Evolutionary conservation across 2,113 vertebrate genomes (phyloP).

Genomic region (Menura novaehollandiae): DNA sequence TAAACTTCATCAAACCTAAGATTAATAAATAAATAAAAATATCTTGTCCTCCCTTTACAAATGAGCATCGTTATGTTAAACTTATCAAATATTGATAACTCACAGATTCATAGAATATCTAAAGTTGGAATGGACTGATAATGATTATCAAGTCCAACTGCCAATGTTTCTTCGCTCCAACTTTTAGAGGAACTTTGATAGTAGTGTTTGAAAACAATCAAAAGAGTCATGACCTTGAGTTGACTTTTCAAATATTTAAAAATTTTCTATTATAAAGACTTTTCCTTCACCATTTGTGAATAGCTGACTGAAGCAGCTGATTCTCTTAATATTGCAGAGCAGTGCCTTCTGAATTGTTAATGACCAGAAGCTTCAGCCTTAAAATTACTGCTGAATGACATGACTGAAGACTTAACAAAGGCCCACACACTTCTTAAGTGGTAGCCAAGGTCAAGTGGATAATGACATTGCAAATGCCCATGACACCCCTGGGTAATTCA

Average conservation of each 20-base stretch:
- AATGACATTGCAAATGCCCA: neutral
- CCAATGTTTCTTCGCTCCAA: neutral
- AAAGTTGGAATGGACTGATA: neutral
- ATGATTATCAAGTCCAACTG: neutral
- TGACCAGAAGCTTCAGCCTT: neutral
- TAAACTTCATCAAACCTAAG: neutral
- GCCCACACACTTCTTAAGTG: rapidly evolving
- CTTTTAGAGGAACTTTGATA: neutral
- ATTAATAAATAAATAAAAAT: neutral
- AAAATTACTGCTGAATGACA: neutral
- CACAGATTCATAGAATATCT: neutral
- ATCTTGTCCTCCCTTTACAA: neutral
- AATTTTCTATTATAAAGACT: neutral
- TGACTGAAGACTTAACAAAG: neutral
- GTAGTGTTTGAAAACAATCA: neutral
- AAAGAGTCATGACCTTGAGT: neutral
- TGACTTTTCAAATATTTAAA: neutral
- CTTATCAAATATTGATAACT: neutral
- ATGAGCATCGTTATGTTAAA: neutral
- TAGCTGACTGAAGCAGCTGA: neutral
- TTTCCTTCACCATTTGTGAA: neutral
- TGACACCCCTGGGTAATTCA: neutral
- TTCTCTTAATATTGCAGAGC: neutral
- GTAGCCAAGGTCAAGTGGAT: neutral
- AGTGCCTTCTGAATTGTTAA: neutral